Base-by-base conservation (phyloP, 2,888 invertebrate genomes). In the Sphinx pinastri region DNA sequence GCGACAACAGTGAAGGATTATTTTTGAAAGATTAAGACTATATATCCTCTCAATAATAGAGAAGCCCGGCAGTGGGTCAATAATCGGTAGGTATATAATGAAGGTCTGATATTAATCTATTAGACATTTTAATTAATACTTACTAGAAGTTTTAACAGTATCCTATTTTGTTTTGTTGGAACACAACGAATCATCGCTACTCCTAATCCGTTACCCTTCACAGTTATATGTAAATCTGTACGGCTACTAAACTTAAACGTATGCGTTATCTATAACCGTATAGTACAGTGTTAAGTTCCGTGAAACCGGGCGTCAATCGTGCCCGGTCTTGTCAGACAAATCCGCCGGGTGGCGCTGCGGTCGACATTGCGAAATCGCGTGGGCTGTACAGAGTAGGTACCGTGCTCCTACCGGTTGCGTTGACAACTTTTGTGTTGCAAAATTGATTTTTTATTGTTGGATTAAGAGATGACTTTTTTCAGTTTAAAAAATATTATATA, bases 341-440 rank as follows among this genome's bases (percentile, higher is more conserved):
- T 49, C 47, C 38, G 19, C 13, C 19, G 12, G 13, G 63, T 49
- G 63, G 63, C 60, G 60, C 47, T 55, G 67, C 16, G 55, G 31
- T 14, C n/a, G 54, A 54, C 6, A 10, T 79, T 74, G 74, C 77
- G 77, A 77, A 77, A 79, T 69, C 73, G 76, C 76, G 76, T 76
- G 71, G 76, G 74, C 74, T 69, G 68, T 67, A 25, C 68, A 57
- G 47, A 57, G 71, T 70, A 72, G 73, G 74, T 74, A 72, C 73
- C 70, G 19, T 51, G 72, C 69, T 73, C 74, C 75, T 49, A 49
- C 63, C 16, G 49, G 47, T 47, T 45, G 60, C 47, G 63, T 49
- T 58, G 47, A 57, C 47, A 11, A 63, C 47, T 31, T 10, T 2
- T 58, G 31, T 63, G 63, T 63, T 63, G 63, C 63, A 12, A 49